Evolutionary conservation across 2,888 invertebrate species (phyloP).

Genomic region (Altica lythri): DNA sequence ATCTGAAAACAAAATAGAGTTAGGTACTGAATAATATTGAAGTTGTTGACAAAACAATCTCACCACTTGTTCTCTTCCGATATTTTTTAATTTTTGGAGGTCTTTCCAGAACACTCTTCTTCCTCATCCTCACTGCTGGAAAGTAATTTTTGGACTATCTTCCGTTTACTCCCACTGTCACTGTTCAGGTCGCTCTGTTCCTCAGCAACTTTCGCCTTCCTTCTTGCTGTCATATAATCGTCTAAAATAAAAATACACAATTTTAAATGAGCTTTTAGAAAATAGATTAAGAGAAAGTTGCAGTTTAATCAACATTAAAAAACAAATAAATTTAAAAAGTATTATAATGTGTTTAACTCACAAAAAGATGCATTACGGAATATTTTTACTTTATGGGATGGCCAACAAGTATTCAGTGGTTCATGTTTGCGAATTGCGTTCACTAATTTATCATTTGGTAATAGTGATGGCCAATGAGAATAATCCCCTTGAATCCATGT

Average conservation of each 20-base stretch:
- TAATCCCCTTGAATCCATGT: constrained; percentile 12
- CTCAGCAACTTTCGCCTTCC: not conserved
- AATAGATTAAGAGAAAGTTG: not conserved
- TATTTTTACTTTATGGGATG: constrained; percentile 3
- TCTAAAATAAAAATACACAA: not conserved
- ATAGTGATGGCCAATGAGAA: constrained; percentile 16
- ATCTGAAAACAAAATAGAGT: too few species aligned
- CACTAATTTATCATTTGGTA: constrained; percentile 9
- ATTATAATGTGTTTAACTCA: not conserved
- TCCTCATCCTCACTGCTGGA: not conserved
- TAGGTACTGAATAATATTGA: too few species aligned
- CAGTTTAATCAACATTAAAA: too few species aligned
- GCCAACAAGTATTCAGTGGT: constrained; percentile 22
- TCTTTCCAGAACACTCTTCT: too few species aligned
- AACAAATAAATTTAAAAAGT: too few species aligned
- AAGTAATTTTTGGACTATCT: not conserved
- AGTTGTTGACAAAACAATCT: too few species aligned
- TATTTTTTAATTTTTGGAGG: too few species aligned
- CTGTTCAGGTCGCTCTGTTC: not conserved
- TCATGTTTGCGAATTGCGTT: constrained; percentile 13
- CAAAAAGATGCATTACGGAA: not conserved
- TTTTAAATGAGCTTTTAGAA: not conserved
- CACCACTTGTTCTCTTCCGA: too few species aligned
- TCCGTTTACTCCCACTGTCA: not conserved
- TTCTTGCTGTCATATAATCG: not conserved